phyloP scores from a whole-genome alignment of 1,140 invertebrate genomes.

The Aphaenogaster rudis region DNA sequence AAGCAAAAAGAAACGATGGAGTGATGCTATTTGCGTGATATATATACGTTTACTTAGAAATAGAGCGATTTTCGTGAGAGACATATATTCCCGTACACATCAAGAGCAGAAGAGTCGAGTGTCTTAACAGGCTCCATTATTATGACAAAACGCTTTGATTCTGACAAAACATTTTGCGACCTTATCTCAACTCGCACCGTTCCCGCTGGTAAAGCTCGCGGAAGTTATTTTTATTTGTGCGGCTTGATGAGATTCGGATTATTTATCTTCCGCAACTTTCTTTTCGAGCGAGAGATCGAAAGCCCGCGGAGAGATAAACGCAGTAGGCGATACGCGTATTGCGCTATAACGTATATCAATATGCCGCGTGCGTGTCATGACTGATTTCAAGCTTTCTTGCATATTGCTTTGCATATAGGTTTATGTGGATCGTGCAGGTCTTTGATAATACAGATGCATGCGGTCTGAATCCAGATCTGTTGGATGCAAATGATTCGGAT shows the following conservation, averaged over 20 bases:
- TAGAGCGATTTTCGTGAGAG: not conserved
- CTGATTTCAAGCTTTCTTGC: slow-evolving; percentile 16
- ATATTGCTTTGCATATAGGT: not conserved
- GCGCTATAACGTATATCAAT: slow-evolving; percentile 10
- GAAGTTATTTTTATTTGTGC: slow-evolving; percentile 37
- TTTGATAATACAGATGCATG: not conserved
- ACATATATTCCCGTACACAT: not conserved
- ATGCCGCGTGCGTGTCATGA: not conserved
- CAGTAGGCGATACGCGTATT: not conserved
- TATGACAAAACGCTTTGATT: slow-evolving; percentile 23
- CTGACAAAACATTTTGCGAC: slow-evolving; percentile 13
- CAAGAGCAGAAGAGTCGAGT: not conserved
- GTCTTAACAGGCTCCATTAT: slow-evolving; percentile 8
- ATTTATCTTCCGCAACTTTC: slow-evolving; percentile 31
- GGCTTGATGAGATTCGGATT: not conserved
- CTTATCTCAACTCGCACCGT: not conserved
- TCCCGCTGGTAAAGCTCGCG: not conserved
- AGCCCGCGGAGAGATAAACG: not conserved
- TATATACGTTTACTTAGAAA: not conserved
- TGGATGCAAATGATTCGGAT: slow-evolving; percentile 1
- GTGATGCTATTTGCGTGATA: not conserved
- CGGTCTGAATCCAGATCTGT: not conserved
- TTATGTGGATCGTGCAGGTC: not conserved
- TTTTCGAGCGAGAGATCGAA: slow-evolving; percentile 4
- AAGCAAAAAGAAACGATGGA: not conserved